phyloP scores from a whole-genome alignment of 2,797 vertebrate genomes.

The Arctocebus calabarensis region DNA sequence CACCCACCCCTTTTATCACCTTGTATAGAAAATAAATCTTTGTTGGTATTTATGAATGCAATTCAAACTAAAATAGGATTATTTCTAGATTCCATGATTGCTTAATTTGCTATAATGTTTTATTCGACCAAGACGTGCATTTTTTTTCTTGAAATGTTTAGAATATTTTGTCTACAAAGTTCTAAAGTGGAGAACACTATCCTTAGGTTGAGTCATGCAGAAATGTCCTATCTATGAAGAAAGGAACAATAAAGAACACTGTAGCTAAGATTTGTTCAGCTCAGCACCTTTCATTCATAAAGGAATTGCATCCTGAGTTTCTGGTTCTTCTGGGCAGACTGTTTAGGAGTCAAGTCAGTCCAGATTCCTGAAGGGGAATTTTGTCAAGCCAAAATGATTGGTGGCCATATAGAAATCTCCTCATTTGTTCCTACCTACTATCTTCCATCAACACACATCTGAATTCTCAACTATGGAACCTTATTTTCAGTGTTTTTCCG shows the following conservation, averaged over 20 bases:
- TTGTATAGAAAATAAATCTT: constrained; percentile 35
- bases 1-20: not conserved
- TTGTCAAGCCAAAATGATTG: not conserved
- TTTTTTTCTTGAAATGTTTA: not conserved
- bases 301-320: not conserved
- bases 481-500: constrained; percentile 11
- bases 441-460: not conserved
- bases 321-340: not conserved
- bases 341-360: not conserved
- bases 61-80: constrained; percentile 8
- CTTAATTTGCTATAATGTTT: constrained; percentile 33
- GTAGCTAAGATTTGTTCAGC: not conserved
- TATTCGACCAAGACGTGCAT: not conserved
- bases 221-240: not conserved
- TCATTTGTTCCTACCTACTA: not conserved
- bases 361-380: not conserved
- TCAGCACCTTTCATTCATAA: not conserved
- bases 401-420: not conserved
- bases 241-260: not conserved
- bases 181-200: not conserved
- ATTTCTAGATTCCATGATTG: not conserved
- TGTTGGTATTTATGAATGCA: not conserved
- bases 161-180: not conserved
- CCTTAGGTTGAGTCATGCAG: not conserved
- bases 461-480: not conserved